Base-by-base conservation (phyloP, 2,797 vertebrate species). In the Lutra lutra region DNA sequence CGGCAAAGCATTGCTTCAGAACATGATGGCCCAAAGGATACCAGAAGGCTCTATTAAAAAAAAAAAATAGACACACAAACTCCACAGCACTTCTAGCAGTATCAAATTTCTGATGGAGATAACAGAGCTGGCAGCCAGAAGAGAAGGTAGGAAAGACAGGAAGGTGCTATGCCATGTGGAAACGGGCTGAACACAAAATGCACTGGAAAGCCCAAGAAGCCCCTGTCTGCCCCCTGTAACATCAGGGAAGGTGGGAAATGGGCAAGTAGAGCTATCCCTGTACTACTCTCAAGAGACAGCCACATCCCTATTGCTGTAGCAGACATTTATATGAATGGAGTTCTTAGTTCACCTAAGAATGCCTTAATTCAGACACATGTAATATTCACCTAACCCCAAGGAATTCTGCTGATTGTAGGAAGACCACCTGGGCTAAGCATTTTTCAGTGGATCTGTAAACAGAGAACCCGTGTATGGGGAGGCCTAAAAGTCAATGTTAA, bases 21-120 rank as follows among this genome's bases (percentile, higher is more conserved):
- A 94, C 51, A 94, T 97, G 95, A 97, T 95, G 78, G 85, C 92
- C 95, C 92, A 92, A 96, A 92, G 56, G 82, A 97, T 97, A 96
- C 78, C 95, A 27, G 23, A 92, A 89, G 48, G 25, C 48, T 92
- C 27, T 93, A 84, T 91, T 93, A 38, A 83, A 91, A 94, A 90
- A 90, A 92, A 91, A 93, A 84, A 18, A 88, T 48, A 93, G 3
- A 51, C 23, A 72, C 20, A 87, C 54, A 83, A 51, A 60, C 2
- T 35, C 25, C 43, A 40, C 4, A 95, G 51, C 70, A 79, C 82
- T 95, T 95, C 51, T 73, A 87, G 51, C 66, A 96, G 86, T 38
- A 96, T 95, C 93, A 94, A 38, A 86, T 98, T 96, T 95, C 90
- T 97, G 84, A 72, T 97, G 29, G 58, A 86, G 38, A 62, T 95